These are phyloP conservation scores for Aquatica leii DNA, from an alignment of 2,888 invertebrate species.

Conservation along the genomic window DNA sequence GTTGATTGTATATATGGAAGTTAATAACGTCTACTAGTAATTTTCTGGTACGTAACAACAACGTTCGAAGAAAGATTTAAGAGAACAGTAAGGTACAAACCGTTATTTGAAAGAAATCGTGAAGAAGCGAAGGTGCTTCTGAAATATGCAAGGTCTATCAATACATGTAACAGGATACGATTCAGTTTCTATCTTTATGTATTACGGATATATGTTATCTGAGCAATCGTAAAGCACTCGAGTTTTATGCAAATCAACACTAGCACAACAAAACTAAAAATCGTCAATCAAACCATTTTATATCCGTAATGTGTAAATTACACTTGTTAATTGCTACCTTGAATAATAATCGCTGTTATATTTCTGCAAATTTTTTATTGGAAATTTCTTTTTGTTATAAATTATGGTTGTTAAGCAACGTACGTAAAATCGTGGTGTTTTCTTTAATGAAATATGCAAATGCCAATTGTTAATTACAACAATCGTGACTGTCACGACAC, in stretches of 20 bases:
- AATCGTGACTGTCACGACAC: conserved; percentile 20
- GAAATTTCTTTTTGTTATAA: conserved; percentile 1
- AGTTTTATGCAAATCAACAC: conserved; percentile 27
- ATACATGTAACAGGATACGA: conserved; percentile 33
- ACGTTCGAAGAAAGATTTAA: no score
- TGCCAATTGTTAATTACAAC: conserved; percentile 20
- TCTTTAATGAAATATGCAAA: conserved; percentile 19
- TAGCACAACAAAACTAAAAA: conserved; percentile 24
- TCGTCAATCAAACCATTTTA: conserved; percentile 44
- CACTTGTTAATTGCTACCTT: conserved; percentile 42
- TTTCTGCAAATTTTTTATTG: conserved; percentile 20
- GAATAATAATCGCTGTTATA: conserved; percentile 41
- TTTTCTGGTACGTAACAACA: no score
- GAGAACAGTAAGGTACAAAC: background rate
- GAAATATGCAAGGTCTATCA: conserved; percentile 37
- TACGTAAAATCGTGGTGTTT: conserved; percentile 17
- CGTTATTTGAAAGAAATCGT: conserved; percentile 7
- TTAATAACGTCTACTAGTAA: background rate
- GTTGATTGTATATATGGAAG: background rate
- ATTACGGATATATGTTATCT: conserved; percentile 21
- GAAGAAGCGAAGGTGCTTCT: conserved; percentile 30
- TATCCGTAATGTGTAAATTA: conserved; percentile 46
- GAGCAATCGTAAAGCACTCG: conserved; percentile 25
- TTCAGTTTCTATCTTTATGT: conserved; percentile 23
- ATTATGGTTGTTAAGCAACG: conserved; percentile 11